These are phyloP conservation scores for Hippocampus comes DNA, from an alignment of 2,113 vertebrate genomes.

Conservation along the genomic window DNA sequence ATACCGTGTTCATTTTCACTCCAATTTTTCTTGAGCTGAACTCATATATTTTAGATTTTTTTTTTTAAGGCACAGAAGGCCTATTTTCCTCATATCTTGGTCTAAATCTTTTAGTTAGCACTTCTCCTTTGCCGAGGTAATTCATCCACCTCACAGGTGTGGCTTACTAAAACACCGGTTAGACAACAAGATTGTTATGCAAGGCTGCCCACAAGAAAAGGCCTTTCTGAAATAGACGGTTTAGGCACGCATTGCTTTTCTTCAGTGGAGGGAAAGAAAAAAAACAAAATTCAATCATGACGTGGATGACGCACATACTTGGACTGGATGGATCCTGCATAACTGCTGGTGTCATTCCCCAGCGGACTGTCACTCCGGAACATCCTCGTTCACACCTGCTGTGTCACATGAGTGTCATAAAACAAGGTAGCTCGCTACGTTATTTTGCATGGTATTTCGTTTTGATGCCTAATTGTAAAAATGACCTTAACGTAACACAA, in stretches of 20 bases:
- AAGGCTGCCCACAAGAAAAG: not conserved
- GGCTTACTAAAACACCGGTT: not conserved
- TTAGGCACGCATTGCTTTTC: not conserved
- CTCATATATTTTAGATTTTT: too few species aligned
- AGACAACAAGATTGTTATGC: not conserved
- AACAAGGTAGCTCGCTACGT: not conserved
- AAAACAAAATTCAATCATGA: too few species aligned
- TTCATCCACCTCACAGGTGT: not conserved
- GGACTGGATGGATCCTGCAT: conserved; percentile 51
- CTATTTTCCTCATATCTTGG: not conserved
- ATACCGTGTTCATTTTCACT: not conserved
- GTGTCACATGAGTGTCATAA: not conserved
- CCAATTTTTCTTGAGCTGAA: too few species aligned
- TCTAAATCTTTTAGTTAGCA: not conserved
- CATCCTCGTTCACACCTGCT: conserved; percentile 54
- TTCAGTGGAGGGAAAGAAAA: too few species aligned
- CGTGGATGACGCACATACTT: conserved; percentile 43
- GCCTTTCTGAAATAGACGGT: not conserved
- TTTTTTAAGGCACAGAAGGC: too few species aligned
- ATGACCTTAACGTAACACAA: not conserved
- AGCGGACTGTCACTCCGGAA: conserved; percentile 42
- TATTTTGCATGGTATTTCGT: not conserved
- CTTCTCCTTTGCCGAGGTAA: not conserved
- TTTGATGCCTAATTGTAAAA: not conserved
- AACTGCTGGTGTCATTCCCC: conserved; percentile 49